phyloP scores from a whole-genome alignment of 2,113 vertebrate species.

The Periophthalmodon schlosseri region DNA sequence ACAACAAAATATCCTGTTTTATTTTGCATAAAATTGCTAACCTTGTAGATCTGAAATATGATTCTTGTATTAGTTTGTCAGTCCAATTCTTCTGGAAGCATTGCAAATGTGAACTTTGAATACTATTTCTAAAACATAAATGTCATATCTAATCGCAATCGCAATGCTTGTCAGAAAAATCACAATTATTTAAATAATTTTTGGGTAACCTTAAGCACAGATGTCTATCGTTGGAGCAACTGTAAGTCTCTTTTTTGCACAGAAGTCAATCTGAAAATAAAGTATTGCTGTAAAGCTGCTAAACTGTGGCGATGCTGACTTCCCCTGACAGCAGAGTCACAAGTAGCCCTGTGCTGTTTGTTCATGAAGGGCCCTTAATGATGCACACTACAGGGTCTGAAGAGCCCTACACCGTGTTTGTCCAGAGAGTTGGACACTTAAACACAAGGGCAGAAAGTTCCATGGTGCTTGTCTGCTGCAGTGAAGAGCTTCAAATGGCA shows the following conservation, averaged over 20 bases:
- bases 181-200: no score
- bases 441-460: slow-evolving; percentile 55
- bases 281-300: not conserved
- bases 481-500: slow-evolving; percentile 63
- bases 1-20: no score
- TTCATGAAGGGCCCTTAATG: slow-evolving; percentile 67
- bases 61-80: no score
- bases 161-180: no score
- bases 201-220: no score
- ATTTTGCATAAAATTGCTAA: no score
- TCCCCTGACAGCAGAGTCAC: not conserved
- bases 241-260: not conserved
- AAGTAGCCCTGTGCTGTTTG: slow-evolving; percentile 52
- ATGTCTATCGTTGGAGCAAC: no score
- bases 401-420: slow-evolving; percentile 69
- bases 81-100: no score
- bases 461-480: slow-evolving; percentile 63
- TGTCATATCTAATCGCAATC: no score
- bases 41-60: no score
- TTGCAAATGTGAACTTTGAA: no score
- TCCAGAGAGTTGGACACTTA: slow-evolving; percentile 57
- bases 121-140: no score
- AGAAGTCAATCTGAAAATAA: not conserved
- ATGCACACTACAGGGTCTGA: slow-evolving; percentile 56
- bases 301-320: not conserved